Base-by-base conservation (phyloP, 2,888 invertebrate species). In the Drosophila meridiana region DNA sequence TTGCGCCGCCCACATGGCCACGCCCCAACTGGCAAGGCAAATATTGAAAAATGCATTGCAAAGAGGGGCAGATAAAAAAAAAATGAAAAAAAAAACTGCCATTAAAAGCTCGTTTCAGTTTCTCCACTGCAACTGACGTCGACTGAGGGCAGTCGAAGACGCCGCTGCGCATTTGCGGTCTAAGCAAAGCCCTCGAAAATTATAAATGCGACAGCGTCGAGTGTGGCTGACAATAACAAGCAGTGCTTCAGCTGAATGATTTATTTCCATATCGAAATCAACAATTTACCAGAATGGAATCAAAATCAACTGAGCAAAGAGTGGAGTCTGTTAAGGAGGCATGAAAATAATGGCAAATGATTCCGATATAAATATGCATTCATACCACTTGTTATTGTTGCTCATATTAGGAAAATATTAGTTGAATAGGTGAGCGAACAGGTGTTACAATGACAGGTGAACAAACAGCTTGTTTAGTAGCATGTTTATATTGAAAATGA, bases 71-170 rank as follows among this genome's bases (percentile, higher is more conserved):
- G 4, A 11, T 1, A 26, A 45, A 13, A 45, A 45, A 13, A 40
- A 20, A 20, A 43, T 3, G 3, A 3, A 8, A 43, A 7, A 7
- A 13, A 82, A 79, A 85, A 80, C 66, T 63, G 80, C 70, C 90
- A 90, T 87, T 87, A 88, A 90, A 90, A 90, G 53, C 74, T 74
- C 86, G 82, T 88, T 87, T 83, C 73, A 74, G 71, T 11, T 34
- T 0, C 28, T 55, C 8, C 43, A 40, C 3, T 60, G 56, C 45
- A 43, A 5, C 50, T 34, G 50, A 52, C 50, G 50, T 50, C 32
- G 32, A n/a, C 50, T 4, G 32, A 8, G 50, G 32, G 30, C 48
- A 48, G 48, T n/a, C 11, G 32, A 52, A 52, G 50, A 52, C 9
- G 32, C 20, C 34, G 11, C 50, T 20, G 34, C 50, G 61, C 55